Evolutionary conservation across 2,797 vertebrate genomes (phyloP).

Genomic region (Acridotheres tristis): DNA sequence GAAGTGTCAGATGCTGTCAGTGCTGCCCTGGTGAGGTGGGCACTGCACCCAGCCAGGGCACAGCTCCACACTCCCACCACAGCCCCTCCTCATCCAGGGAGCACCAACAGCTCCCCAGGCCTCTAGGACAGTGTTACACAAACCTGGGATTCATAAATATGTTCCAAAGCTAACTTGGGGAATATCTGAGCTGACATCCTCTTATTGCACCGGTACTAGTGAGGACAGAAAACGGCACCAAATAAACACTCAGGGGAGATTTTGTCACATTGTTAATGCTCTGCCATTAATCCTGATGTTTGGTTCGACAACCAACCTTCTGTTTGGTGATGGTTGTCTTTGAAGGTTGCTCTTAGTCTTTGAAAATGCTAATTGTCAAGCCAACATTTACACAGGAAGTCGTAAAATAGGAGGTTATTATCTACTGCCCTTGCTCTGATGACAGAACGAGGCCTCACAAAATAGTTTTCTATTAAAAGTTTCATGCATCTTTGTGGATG

Average conservation of each 20-base stretch:
- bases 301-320: constrained; percentile 1
- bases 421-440: constrained; percentile 37
- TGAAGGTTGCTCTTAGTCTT: constrained; percentile 51
- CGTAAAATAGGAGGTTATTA: constrained; percentile 64
- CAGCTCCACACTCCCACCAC: neutral
- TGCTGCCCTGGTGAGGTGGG: neutral
- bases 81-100: neutral
- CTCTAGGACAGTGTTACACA: neutral
- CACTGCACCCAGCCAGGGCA: neutral
- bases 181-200: neutral
- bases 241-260: constrained; percentile 6
- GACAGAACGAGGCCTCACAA: constrained; percentile 26
- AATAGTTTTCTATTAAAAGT: constrained; percentile 42
- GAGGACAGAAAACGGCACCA: neutral
- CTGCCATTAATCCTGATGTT: constrained; percentile 1
- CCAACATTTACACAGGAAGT: constrained; percentile 68
- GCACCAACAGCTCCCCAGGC: neutral
- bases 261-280: constrained; percentile 36
- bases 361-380: constrained; percentile 64
- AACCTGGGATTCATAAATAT: neutral
- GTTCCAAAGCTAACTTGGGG: neutral
- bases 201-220: neutral
- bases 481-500: neutral
- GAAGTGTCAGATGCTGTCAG: neutral
- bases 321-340: constrained; percentile 48